A percentile compares a stretch with the other conserved stretches of the same genome.
Conservation (phyloP, 2,888 invertebrate genomes). For the Heliconius ismenius region DNA sequence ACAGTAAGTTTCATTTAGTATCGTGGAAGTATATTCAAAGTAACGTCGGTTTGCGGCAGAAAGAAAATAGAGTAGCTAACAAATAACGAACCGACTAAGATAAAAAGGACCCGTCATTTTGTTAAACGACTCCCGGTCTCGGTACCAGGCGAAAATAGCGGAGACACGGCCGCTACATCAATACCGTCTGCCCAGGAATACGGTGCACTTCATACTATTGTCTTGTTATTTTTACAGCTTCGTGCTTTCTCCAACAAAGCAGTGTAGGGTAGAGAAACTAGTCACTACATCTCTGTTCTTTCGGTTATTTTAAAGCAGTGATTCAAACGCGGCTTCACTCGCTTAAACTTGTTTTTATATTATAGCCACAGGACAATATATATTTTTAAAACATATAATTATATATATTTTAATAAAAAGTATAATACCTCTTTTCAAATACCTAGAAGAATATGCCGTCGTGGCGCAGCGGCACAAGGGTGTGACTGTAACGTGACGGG, state of each 20-base stretch:
- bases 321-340: no score
- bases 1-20: constrained; percentile 62
- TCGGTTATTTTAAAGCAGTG: background rate
- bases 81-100: constrained; percentile 77
- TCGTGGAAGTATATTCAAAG: constrained; percentile 71
- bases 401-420: no score
- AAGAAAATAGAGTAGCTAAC: constrained; percentile 74
- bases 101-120: constrained; percentile 79
- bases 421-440: no score
- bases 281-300: background rate
- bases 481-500: no score
- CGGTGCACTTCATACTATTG: constrained; percentile 33
- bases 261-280: background rate
- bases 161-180: constrained; percentile 48
- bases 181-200: constrained; percentile 29
- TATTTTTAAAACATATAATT: no score
- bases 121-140: constrained; percentile 73
- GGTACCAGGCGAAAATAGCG: constrained; percentile 62
- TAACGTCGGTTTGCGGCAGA: constrained; percentile 70
- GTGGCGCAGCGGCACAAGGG: no score
- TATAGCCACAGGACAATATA: no score
- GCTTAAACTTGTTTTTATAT: no score
- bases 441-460: no score
- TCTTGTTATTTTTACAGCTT: constrained; percentile 20
- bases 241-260: background rate